phyloP scores from a whole-genome alignment of 2,888 invertebrate genomes.

The Harpalus rubripes region DNA sequence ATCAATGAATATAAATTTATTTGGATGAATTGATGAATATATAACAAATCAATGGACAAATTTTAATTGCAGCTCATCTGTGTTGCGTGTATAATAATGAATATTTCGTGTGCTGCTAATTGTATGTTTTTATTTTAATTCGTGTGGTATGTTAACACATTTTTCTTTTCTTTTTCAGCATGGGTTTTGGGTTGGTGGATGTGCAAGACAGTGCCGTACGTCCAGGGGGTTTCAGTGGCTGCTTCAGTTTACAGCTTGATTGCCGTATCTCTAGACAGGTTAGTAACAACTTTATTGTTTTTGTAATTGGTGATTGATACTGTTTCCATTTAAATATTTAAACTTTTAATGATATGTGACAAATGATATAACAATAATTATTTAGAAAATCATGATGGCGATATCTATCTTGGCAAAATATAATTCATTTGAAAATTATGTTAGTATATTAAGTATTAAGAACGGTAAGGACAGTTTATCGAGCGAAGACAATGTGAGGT shows the following conservation, averaged over 20 bases:
- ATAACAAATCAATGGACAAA: neutral
- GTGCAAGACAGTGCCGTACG: conserved; percentile 97
- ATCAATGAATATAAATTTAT: conserved; percentile 1
- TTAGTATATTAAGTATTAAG: too few species aligned
- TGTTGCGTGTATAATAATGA: neutral
- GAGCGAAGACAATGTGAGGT: too few species aligned
- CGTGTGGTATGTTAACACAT: neutral
- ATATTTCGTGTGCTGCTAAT: neutral
- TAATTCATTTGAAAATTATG: too few species aligned
- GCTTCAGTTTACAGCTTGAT: conserved; percentile 97
- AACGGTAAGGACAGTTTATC: too few species aligned
- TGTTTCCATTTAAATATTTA: too few species aligned
- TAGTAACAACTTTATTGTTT: conserved; percentile 73
- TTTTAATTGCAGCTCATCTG: neutral
- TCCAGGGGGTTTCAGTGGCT: conserved; percentile 96
- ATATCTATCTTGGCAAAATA: too few species aligned
- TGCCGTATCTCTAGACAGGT: conserved; percentile 96
- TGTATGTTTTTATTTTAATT: neutral
- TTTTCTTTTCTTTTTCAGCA: conserved; percentile 81
- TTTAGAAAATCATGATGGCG: too few species aligned
- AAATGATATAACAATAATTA: too few species aligned
- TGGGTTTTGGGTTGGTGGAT: conserved; percentile 97
- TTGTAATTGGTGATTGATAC: too few species aligned
- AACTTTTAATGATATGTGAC: too few species aligned
- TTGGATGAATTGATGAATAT: neutral